Evolutionary conservation across 2,113 vertebrate genomes (phyloP), one percentile per base, ranked within the genome.

Genomic region (Gallinago media): DNA sequence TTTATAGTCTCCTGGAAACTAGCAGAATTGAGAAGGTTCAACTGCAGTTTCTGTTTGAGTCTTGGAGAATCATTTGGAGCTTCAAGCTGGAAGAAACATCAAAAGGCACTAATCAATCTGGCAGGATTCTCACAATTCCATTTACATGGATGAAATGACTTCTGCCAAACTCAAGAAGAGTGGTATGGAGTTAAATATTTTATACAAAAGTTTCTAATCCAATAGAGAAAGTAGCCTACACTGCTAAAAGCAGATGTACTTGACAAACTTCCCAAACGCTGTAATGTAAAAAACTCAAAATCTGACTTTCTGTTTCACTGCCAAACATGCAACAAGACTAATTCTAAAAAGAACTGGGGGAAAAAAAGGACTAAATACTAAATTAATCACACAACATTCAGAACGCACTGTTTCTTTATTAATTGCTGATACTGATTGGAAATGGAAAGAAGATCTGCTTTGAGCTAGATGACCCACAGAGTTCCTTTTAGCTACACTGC

Each of bases 51-150:
- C 55, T 89, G 15, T 44, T 85, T 86, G 44, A 44, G 54, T 75
- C 58, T 88, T 65, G 34, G 44, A 65, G 15, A 7, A 88, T 52
- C 21, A 59, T 56, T 44, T 85, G 61, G 75, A 91, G 36, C 31
- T 80, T 78, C 61, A 78, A 84, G 58, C n/a, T 84, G 38, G 25
- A 92, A 92, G 56, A 18, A 94, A 75, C 25, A 61, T 56, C 61
- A 90, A 72, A 84, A 88, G 15, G 38, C 47, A 93, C 15, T 9
- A 95, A 94, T 95, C 92, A 93, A 31, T 90, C 78, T 90, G 73
- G 63, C 78, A 90, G 40, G 65, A 95, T 70, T 74, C 47, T 95
- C 55, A 56, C 55, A 90, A 31, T 47, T 86, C 65, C 68, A 77
- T 75, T 95, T 86, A 77, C 1, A 8, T 47, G 72, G 76, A 83